Evolutionary conservation across 2,888 invertebrate species (phyloP).

Genomic region (Hydraecia micacea): DNA sequence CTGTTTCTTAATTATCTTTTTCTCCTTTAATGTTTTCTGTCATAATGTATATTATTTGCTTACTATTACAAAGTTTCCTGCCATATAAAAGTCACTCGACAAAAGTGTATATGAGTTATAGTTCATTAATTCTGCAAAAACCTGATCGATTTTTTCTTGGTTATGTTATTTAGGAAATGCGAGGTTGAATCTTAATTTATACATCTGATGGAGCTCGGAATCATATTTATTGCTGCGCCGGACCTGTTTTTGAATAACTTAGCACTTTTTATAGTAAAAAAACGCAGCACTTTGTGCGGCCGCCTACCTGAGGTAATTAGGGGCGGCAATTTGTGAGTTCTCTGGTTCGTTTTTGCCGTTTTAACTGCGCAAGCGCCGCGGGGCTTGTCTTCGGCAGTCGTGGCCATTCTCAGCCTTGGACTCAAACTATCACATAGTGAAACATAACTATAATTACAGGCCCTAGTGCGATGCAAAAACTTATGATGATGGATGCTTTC

Average conservation of each 20-base stretch:
- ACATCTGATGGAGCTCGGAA: conserved; percentile 62
- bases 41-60: conserved; percentile 48
- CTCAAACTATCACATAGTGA: conserved; percentile 64
- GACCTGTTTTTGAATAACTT: conserved; percentile 79
- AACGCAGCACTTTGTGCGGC: conserved; percentile 74
- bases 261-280: conserved; percentile 78
- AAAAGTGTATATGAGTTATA: conserved; percentile 46
- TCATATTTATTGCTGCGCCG: conserved; percentile 72
- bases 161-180: conserved; percentile 54
- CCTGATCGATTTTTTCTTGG: conserved; percentile 46
- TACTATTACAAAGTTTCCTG: conserved; percentile 43
- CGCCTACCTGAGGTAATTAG: conserved; percentile 85
- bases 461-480: conserved; percentile 48
- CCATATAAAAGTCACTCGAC: conserved; percentile 48
- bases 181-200: conserved; percentile 66
- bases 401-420: conserved; percentile 63
- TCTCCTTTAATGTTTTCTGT: conserved; percentile 28
- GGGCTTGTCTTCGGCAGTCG: conserved; percentile 61
- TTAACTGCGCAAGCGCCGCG: conserved; percentile 68
- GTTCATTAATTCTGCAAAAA: conserved; percentile 56
- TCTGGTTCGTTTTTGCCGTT: conserved; percentile 73
- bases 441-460: conserved; percentile 60
- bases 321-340: conserved; percentile 80
- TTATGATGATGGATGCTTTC: conserved; percentile 61
- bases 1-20: conserved; percentile 57